phyloP scores from a whole-genome alignment of 92 coral and sea anemone genomes.

The Zoanthus gigantus region DNA sequence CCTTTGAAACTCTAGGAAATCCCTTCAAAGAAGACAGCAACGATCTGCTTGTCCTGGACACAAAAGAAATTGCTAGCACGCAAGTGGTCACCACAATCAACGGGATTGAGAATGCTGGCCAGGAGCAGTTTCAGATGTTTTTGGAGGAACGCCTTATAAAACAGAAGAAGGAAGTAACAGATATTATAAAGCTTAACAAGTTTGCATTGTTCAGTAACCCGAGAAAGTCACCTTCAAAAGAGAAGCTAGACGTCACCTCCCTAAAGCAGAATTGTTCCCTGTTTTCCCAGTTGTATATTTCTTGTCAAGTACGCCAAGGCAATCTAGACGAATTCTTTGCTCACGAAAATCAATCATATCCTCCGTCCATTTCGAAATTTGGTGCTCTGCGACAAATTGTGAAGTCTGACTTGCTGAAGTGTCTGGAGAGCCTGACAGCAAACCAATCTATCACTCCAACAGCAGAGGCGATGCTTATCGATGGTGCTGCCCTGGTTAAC shows the following conservation, averaged over 20 bases:
- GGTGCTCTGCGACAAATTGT: neutral
- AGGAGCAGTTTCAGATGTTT: slow-evolving; percentile 36
- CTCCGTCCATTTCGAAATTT: neutral
- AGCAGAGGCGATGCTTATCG: slow-evolving; percentile 52
- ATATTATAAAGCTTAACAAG: slow-evolving; percentile 38
- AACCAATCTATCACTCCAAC: slow-evolving; percentile 24
- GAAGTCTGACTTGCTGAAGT: slow-evolving; percentile 52
- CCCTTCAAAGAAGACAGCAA: slow-evolving; percentile 40
- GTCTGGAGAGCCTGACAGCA: slow-evolving; percentile 47
- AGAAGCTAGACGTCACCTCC: slow-evolving; percentile 31
- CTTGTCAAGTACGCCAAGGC: neutral
- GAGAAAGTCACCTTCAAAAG: slow-evolving; percentile 9
- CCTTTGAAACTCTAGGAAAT: neutral
- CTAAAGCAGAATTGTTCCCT: slow-evolving; percentile 55
- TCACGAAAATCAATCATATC: neutral
- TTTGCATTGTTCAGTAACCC: slow-evolving; percentile 47
- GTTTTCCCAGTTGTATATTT: slow-evolving; percentile 41
- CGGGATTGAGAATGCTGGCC: slow-evolving; percentile 20
- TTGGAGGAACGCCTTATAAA: slow-evolving; percentile 44
- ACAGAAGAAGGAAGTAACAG: slow-evolving; percentile 2
- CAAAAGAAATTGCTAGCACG: slow-evolving; percentile 28
- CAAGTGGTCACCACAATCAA: slow-evolving; percentile 28
- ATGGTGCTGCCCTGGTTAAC: slow-evolving; percentile 61
- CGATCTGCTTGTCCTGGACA: slow-evolving; percentile 49
- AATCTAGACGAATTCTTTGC: slow-evolving; percentile 5